Conservation (phyloP, 2,797 vertebrate genomes). For the Odontamblyopus rebecca region DNA sequence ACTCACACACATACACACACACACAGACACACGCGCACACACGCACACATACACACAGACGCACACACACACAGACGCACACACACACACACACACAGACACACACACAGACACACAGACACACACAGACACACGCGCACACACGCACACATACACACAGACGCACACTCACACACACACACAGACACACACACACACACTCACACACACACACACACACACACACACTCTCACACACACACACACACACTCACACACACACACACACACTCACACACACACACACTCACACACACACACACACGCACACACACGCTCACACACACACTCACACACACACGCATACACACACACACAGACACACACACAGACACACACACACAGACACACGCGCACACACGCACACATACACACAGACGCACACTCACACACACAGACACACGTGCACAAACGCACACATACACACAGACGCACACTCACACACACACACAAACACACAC, state of each 20-base stretch:
- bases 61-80: conserved; percentile 9
- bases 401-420: conserved; percentile 10
- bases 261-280: conserved; percentile 16
- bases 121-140: conserved; percentile 21
- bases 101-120: conserved; percentile 19
- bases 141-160: conserved; percentile 21
- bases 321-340: conserved; percentile 16
- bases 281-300: conserved; percentile 20
- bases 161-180: conserved; percentile 4
- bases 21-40: too few species aligned
- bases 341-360: background rate
- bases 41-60: conserved; percentile 14
- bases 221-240: background rate
- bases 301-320: conserved; percentile 16
- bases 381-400: conserved; percentile 23
- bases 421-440: conserved; percentile 21
- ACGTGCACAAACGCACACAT: conserved; percentile 14
- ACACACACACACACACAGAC: conserved; percentile 4
- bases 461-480: conserved; percentile 17
- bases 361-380: conserved; percentile 4
- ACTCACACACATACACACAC: conserved; percentile 18
- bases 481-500: conserved; percentile 10
- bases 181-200: conserved; percentile 21
- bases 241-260: conserved; percentile 22
- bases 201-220: conserved; percentile 10